A percentile compares a stretch with the other conserved stretches of the same genome.
These are phyloP conservation scores for Drosophila pruinosa DNA, from an alignment of 1,140 invertebrate species.

Conservation along the genomic window DNA sequence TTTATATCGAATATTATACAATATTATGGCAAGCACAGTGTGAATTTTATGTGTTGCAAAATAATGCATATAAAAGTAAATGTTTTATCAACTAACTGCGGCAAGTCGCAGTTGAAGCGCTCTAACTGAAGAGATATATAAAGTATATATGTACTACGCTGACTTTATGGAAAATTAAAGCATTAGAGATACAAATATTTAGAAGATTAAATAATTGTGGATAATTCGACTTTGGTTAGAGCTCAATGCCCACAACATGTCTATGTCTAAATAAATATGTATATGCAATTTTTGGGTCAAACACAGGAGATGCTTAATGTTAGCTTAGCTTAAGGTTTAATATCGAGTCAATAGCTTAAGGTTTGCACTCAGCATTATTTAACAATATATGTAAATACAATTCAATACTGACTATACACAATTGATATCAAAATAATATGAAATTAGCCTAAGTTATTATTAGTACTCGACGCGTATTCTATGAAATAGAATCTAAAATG, in stretches of 20 bases:
- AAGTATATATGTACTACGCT: no score
- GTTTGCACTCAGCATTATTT: slow-evolving; percentile 18
- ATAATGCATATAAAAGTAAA: slow-evolving; percentile 48
- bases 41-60: slow-evolving; percentile 44
- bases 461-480: slow-evolving; percentile 44
- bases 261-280: neutral
- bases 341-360: slow-evolving; percentile 54
- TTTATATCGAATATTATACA: slow-evolving; percentile 34
- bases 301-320: slow-evolving; percentile 52
- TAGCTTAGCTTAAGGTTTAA: slow-evolving; percentile 39
- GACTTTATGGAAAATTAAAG: no score
- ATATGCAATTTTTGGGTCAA: slow-evolving; percentile 45
- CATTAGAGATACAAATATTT: neutral
- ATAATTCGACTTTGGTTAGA: slow-evolving; percentile 2
- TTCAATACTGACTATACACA: slow-evolving; percentile 15
- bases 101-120: slow-evolving; percentile 14
- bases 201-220: neutral
- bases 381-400: slow-evolving; percentile 25
- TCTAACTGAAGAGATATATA: slow-evolving; percentile 3
- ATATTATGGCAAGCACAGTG: slow-evolving; percentile 28
- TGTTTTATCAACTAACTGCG: slow-evolving; percentile 24
- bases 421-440: slow-evolving; percentile 15
- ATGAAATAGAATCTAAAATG: slow-evolving; percentile 63
- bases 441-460: neutral
- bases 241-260: slow-evolving; percentile 18